Base-by-base conservation (phyloP, 2,797 vertebrate genomes). In the Naso thynnoides region DNA sequence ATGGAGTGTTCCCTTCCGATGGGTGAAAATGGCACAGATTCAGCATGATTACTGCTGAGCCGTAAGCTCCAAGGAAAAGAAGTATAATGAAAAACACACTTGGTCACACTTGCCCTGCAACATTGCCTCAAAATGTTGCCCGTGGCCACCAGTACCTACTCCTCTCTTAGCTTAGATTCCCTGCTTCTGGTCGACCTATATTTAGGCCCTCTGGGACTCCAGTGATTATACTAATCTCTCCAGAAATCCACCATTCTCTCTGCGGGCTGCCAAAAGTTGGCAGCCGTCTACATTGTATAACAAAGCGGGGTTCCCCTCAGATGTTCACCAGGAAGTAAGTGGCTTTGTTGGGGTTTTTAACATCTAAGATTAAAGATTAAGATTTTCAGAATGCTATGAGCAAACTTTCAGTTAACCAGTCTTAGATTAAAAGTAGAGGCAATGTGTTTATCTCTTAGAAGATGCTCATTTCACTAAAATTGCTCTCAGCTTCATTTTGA, bases 191-290 rank as follows among this genome's bases (percentile, higher is more conserved):
- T 79, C 65, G 73, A 89, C 86, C 87, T 80, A 84, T 83, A 88
- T 87, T 87, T 78, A 78, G 61, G 77, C 85, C 88, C 78, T 10
- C 18, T 64, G 88, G 86, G 91, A 86, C 78, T 72, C 52, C 60
- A 48, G 69, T 87, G 81, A 92, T 91, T 87, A 91, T 78, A 81
- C 86, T 87, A 89, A 83, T 85, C 87, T 89, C 83, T 83, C 33
- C 70, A 83, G 85, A 90, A 89, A 87, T 87, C 80, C 86, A 70
- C 67, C 78, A 26, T 42, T 58, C 75, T 73, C 86, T 84, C 79
- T 65, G 65, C 70, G 18, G 84, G 85, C 84, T 79, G 76, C 67
- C 66, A 42, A 81, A 85, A 83, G 73, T 88, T 83, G 76, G 69
- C 86, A 88, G 78, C 64, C 69, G 48, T 84, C 83, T 64, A n/a